phyloP scores from a whole-genome alignment of 2,113 vertebrate genomes.

The Chelonoidis abingdonii region DNA sequence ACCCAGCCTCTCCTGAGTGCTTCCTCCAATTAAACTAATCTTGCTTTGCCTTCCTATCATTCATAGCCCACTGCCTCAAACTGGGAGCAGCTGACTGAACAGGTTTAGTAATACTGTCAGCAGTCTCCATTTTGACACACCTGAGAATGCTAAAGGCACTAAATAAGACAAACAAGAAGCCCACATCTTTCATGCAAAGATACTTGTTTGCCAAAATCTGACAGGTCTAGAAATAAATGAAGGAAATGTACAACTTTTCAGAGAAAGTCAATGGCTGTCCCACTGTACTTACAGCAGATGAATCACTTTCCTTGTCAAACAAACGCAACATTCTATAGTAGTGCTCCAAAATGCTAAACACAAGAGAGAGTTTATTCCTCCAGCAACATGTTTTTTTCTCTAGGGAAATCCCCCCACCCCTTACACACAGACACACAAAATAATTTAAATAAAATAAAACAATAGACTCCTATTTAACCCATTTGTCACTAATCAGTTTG shows the following conservation, averaged over 20 bases:
- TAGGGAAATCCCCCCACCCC: neutral
- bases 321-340: conserved; percentile 6
- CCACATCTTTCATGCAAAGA: neutral
- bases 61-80: neutral
- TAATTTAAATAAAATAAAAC: conserved; percentile 54
- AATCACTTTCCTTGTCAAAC: neutral
- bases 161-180: neutral
- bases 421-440: conserved; percentile 35
- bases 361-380: neutral
- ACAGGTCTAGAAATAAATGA: neutral
- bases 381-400: neutral
- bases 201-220: neutral
- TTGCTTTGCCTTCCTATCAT: conserved; percentile 2
- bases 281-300: rapidly evolving
- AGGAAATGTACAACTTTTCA: neutral
- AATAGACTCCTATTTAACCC: conserved; percentile 42
- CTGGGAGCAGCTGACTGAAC: neutral
- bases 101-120: neutral
- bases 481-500: conserved; percentile 66
- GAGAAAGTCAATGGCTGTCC: neutral
- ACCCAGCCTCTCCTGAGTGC: conserved; percentile 3
- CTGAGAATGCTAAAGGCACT: conserved; percentile 7
- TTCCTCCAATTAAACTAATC: conserved; percentile 8
- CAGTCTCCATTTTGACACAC: neutral
- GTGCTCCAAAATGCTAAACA: conserved; percentile 8